Evolutionary conservation across 2,797 vertebrate genomes (phyloP), one percentile per base, ranked within the genome.

Genomic region (Protosalanx chinensis): DNA sequence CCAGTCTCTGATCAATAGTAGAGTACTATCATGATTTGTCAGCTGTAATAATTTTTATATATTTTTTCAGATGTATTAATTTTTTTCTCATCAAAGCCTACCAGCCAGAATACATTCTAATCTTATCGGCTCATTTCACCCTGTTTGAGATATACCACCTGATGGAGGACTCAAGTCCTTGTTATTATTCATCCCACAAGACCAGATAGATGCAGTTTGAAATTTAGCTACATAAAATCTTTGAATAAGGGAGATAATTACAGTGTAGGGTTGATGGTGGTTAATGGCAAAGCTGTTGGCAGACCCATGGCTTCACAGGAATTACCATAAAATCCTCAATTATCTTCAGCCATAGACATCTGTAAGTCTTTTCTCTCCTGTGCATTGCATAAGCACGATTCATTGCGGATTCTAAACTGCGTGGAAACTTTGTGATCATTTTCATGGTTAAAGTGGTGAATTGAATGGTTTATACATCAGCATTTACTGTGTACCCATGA

Each of bases 1-100:
- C 77, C 60, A 67, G 81, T 81, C 72, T 81, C 81, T 87, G 88
- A 91, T 91, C 89, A 86, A 89, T 90, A 88, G 81, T 77, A 81
- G 80, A 77, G 75, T 72, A 69, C 81, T 78, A 86, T 89, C 78
- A 76, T 81, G 75, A 71, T 84, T 79, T 86, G 83, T 89, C 86
- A 88, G 85, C 76, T 67, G 49, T 74, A 69, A 74, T 74, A 76
- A 72, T 74, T 78, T 72, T 72, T 72, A 74, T 79, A 65, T 76
- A 75, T 80, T 58, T 27, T 3, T 46, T 57, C 23, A 30, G 32
- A 46, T 62, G 4, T 51, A 30, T 56, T 69, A 70, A 23, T 61
- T 77, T 79, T 74, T 79, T 82, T 87, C 79, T 86, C 80, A 81
- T 89, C 81, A 86, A 82, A 86, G 81, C 62, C 33, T 32, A 6